A percentile compares a stretch with the other conserved stretches of the same genome.
phyloP scores from a whole-genome alignment of 2,113 vertebrate species.

The Tyto alba region DNA sequence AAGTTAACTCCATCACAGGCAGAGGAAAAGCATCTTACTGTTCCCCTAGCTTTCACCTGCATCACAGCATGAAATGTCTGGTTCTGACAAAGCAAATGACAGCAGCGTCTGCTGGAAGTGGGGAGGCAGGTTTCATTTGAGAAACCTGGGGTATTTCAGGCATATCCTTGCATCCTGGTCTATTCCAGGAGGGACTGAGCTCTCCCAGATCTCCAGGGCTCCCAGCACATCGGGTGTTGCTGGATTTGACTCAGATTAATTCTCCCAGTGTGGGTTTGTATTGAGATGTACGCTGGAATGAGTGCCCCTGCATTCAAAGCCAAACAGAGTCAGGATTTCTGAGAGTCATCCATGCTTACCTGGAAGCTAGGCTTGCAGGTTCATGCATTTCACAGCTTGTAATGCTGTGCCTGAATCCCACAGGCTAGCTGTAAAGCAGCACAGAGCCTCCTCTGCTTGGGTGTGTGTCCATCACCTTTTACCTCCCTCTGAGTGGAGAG shows the following conservation, averaged over 20 bases:
- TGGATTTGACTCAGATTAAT: not conserved
- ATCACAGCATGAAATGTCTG: not conserved
- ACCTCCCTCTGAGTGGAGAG: not conserved
- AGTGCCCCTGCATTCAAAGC: not conserved
- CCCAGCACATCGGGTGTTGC: not conserved
- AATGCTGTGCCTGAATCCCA: not conserved
- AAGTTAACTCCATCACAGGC: not conserved
- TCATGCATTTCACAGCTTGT: not conserved
- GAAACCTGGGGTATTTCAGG: not conserved
- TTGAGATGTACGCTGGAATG: not conserved
- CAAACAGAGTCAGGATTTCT: not conserved
- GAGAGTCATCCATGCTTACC: not conserved
- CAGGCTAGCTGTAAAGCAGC: not conserved
- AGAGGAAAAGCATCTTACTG: not conserved
- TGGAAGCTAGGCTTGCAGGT: not conserved
- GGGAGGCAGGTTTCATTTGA: not conserved
- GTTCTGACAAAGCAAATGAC: not conserved
- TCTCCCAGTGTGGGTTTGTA: not conserved
- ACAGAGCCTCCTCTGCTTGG: not conserved
- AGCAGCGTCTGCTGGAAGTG: not conserved
- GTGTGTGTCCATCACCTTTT: not conserved
- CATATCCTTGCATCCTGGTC: not conserved
- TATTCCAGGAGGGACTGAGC: not conserved
- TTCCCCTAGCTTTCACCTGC: not conserved
- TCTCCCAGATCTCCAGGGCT: not conserved